A percentile compares a stretch with the other conserved stretches of the same genome.
phyloP scores from a whole-genome alignment of 1,140 invertebrate species.

The Drosophila bocqueti region DNA sequence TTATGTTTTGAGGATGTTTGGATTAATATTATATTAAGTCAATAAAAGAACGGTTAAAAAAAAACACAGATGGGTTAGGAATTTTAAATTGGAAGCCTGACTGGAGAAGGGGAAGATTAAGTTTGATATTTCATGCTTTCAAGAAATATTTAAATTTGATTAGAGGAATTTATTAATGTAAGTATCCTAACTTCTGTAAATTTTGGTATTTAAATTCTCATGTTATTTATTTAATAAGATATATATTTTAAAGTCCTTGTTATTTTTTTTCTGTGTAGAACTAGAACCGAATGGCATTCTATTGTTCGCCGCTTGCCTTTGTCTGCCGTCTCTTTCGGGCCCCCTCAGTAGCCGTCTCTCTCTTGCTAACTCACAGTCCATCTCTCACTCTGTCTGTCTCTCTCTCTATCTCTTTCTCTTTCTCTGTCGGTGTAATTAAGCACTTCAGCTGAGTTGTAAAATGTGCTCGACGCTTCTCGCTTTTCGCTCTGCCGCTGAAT shows the following conservation, averaged over 20 bases:
- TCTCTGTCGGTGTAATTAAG: constrained; percentile 70
- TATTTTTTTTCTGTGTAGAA: not conserved
- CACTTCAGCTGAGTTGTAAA: constrained; percentile 79
- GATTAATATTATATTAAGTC: too few relatives aligned
- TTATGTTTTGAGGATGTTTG: too few relatives aligned
- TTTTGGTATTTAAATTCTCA: too few relatives aligned
- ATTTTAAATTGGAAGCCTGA: too few relatives aligned
- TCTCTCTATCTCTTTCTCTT: not conserved
- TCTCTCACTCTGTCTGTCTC: not conserved
- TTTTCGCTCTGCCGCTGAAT: constrained; percentile 49
- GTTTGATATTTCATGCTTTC: not conserved
- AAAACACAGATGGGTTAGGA: too few relatives aligned
- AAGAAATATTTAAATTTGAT: not conserved
- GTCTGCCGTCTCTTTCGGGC: constrained; percentile 25
- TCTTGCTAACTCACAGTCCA: not conserved
- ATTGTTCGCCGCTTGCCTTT: constrained; percentile 61
- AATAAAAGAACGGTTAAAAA: too few relatives aligned
- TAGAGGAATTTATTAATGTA: not conserved
- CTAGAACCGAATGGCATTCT: constrained; percentile 51
- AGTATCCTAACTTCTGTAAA: too few relatives aligned
- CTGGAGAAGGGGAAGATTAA: too few relatives aligned
- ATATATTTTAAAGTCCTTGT: not conserved
- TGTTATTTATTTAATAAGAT: too few relatives aligned
- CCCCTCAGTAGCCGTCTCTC: not conserved
- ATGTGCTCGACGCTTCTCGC: constrained; percentile 60